Evolutionary conservation across 2,888 invertebrate species (phyloP).

Genomic region (Melinaea menophilus): DNA sequence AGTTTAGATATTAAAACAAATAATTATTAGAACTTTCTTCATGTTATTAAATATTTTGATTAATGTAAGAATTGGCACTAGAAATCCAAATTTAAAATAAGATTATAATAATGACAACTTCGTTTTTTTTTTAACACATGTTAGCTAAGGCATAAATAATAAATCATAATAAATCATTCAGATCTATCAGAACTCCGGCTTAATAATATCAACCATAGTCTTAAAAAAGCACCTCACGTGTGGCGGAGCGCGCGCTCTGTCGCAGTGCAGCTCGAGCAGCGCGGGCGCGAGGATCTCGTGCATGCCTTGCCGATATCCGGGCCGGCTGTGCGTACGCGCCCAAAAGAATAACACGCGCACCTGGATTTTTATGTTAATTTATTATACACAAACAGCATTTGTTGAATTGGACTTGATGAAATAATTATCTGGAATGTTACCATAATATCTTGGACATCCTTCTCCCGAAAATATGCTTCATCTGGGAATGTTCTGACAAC

Average conservation of each 20-base stretch:
- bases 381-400: background rate
- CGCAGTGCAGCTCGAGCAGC: slow-evolving; percentile 85
- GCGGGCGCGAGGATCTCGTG: slow-evolving; percentile 91
- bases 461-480: slow-evolving; percentile 85
- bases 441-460: slow-evolving; percentile 85
- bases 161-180: too few species aligned
- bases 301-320: slow-evolving; percentile 92
- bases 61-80: too few species aligned
- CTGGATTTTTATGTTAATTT: slow-evolving; percentile 39
- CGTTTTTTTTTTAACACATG: too few species aligned
- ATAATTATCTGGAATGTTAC: slow-evolving; percentile 44
- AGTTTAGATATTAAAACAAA: too few species aligned
- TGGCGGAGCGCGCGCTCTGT: slow-evolving; percentile 75
- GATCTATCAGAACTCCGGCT: too few species aligned
- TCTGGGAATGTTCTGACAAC: slow-evolving; percentile 91
- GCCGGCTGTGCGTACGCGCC: slow-evolving; percentile 81
- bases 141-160: too few species aligned
- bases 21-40: too few species aligned
- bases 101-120: too few species aligned
- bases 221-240: slow-evolving; percentile 43
- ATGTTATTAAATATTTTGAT: too few species aligned
- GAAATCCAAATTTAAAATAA: too few species aligned
- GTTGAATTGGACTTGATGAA: background rate
- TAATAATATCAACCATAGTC: too few species aligned
- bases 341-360: slow-evolving; percentile 79